phyloP scores from a whole-genome alignment of 2,888 invertebrate species.

The Myopa tessellatipennis region DNA sequence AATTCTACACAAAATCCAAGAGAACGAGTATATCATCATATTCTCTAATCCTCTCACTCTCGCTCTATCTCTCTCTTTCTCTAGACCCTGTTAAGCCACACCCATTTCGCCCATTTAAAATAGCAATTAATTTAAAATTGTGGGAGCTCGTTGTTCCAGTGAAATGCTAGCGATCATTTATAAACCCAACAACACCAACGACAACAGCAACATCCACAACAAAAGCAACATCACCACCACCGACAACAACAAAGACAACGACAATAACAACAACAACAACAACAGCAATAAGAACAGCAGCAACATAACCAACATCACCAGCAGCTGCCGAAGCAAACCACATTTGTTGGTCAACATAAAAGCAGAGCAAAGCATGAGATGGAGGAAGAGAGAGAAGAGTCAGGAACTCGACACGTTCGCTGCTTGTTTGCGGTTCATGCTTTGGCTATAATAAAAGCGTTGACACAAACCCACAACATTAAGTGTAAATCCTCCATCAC shows the following conservation, averaged over 20 bases:
- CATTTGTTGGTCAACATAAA: slow-evolving; percentile 12
- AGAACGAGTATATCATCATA: too few relatives aligned
- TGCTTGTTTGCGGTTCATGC: slow-evolving; percentile 20
- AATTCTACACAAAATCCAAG: neutral
- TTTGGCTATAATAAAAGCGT: slow-evolving; percentile 31
- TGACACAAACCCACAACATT: slow-evolving; percentile 28
- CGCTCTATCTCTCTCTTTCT: neutral
- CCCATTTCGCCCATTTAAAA: slow-evolving; percentile 16
- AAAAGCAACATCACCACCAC: neutral
- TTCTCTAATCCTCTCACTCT: too few relatives aligned
- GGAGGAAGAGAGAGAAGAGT: neutral
- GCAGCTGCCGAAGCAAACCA: neutral
- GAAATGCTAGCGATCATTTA: slow-evolving; percentile 23
- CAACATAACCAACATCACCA: slow-evolving; percentile 6
- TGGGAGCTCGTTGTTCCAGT: neutral
- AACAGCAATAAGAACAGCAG: slow-evolving; percentile 29
- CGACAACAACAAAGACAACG: neutral
- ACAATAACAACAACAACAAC: slow-evolving; percentile 38
- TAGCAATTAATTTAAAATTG: slow-evolving; percentile 30
- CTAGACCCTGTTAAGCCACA: neutral
- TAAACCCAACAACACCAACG: slow-evolving; percentile 30
- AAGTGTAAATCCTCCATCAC: neutral
- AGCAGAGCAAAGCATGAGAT: neutral
- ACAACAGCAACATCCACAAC: slow-evolving; percentile 17
- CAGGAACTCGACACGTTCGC: neutral